These are phyloP conservation scores for Acromyrmex charruanus DNA, from an alignment of 1,140 invertebrate genomes.

Conservation along the genomic window DNA sequence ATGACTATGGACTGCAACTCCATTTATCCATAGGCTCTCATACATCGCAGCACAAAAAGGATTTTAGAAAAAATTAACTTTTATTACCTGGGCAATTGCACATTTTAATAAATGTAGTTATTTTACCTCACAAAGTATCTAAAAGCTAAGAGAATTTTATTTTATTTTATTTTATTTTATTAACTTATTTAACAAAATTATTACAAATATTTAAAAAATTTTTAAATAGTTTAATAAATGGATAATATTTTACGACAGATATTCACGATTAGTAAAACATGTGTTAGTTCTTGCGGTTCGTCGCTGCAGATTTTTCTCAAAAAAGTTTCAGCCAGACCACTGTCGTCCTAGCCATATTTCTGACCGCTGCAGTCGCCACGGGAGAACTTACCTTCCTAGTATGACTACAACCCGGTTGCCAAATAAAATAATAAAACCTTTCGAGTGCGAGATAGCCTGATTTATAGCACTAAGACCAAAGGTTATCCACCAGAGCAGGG, in stretches of 20 bases:
- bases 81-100: neutral
- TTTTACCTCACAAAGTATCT: neutral
- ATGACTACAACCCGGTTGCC: conserved; percentile 63
- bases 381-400: conserved; percentile 23
- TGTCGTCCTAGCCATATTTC: conserved; percentile 53
- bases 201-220: conserved; percentile 8
- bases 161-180: too few species aligned
- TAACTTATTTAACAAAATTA: neutral
- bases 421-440: conserved; percentile 82
- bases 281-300: conserved; percentile 5
- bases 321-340: conserved; percentile 2
- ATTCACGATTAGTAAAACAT: conserved; percentile 28
- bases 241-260: neutral
- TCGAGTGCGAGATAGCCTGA: conserved; percentile 80
- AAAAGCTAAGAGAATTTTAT: too few species aligned
- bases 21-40: neutral
- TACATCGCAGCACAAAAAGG: neutral
- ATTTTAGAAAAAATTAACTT: conserved; percentile 8
- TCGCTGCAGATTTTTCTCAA: conserved; percentile 35
- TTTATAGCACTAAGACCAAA: conserved; percentile 82
- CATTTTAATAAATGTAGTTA: neutral
- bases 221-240: neutral
- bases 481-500: conserved; percentile 79
- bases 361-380: conserved; percentile 6
- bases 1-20: conserved; percentile 36